These are phyloP conservation scores for Athalia rosae DNA, from an alignment of 2,888 invertebrate species.

Conservation along the genomic window DNA sequence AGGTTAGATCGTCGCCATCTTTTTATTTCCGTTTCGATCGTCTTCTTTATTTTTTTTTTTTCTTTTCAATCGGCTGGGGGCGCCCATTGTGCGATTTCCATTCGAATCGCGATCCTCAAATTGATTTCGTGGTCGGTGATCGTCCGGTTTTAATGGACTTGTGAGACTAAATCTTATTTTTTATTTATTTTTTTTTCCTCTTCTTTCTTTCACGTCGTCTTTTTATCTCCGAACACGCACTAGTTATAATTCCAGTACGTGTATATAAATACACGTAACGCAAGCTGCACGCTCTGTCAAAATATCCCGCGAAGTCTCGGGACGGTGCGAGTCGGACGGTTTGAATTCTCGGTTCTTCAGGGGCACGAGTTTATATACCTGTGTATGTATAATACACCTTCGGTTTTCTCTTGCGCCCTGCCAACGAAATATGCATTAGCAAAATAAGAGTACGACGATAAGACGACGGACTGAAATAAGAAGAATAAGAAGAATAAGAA, in stretches of 20 bases:
- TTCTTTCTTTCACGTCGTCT: too few species aligned
- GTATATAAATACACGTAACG: too few species aligned
- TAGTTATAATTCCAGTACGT: constrained; percentile 67
- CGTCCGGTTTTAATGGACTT: too few species aligned
- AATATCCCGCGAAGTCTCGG: constrained; percentile 53
- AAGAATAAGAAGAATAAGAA: constrained; percentile 34
- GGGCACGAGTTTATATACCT: constrained; percentile 2
- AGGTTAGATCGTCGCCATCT: too few species aligned
- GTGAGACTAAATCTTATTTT: too few species aligned
- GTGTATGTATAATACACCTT: constrained; percentile 24
- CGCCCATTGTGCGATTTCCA: not conserved
- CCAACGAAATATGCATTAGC: constrained; percentile 17
- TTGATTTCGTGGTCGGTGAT: too few species aligned
- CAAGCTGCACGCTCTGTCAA: constrained; percentile 57
- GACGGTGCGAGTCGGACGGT: constrained; percentile 7
- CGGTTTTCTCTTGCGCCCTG: constrained; percentile 49
- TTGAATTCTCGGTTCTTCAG: not conserved
- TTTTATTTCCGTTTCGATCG: too few species aligned
- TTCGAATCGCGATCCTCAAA: not conserved
- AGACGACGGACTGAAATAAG: not conserved
- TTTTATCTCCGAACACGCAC: constrained; percentile 66
- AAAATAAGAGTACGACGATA: not conserved
- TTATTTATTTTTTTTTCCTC: too few species aligned
- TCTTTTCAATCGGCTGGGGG: too few species aligned
- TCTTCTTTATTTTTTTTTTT: not conserved